Evolutionary conservation across 2,797 vertebrate species (phyloP), one percentile per base, ranked within the genome.

Genomic region (Diplodus sargus): DNA sequence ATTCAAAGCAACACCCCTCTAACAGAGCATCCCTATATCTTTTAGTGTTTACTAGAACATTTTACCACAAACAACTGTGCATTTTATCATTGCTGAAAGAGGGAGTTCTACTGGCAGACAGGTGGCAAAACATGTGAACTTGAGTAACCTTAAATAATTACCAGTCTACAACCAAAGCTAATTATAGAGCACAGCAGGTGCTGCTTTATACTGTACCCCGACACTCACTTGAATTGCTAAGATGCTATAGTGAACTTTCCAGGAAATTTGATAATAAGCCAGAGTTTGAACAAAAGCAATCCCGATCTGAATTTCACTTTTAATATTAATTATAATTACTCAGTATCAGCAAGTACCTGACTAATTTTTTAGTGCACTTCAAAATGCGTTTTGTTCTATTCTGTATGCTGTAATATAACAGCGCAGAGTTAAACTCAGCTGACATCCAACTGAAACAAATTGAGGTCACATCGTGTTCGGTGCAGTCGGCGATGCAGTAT

Each of bases 131-230:
- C 20, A 39, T 53, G n/a, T 80, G 62, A 88, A 84, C 71, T 49
- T 3, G 5, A 53, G 59, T 76, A 70, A 80, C 75, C 72, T 76
- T 52, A 18, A 43, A 69, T 75, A 76, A 87, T 81, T 52, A 77
- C 34, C 56, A 5, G 59, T 69, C 66, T 64, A 52, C 72, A 71
- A 84, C 45, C 9, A 43, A 62, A 68, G 81, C 65, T 80, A 85
- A 81, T 73, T 81, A 79, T 75, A 84, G 69, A 81, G 62, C 39
- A 58, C 49, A 61, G 49, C 57, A 51, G 63, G 57, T 79, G 78
- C 58, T 30, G 57, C n/a, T 18, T 34, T 70, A 51, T 11, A 74
- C 57, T 14, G 20, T 22, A 28, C 5, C 13, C 47, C 66, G 25
- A 7, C 49, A 69, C 47, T 77, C 34, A 22, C 30, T 47, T n/a